These are phyloP conservation scores for Sceloporus undulatus DNA, from an alignment of 2,113 vertebrate genomes.

Conservation along the genomic window DNA sequence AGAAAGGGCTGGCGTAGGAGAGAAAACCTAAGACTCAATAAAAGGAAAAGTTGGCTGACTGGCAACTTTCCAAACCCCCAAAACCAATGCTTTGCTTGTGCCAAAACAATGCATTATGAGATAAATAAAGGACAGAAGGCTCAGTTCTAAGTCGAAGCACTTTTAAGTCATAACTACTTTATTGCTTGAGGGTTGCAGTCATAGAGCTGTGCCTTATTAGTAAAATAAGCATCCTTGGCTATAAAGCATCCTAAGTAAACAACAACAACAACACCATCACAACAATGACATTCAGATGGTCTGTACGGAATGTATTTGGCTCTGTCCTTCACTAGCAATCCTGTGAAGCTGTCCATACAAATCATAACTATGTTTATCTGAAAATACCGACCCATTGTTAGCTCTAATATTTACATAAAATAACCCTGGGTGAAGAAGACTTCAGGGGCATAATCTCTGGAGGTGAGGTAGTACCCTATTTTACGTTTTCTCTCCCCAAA, in stretches of 20 bases:
- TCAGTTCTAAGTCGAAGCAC: slow-evolving; percentile 72
- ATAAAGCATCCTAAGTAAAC: slow-evolving; percentile 38
- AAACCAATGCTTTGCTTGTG: slow-evolving; percentile 69
- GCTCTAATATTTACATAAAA: not conserved
- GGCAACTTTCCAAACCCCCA: slow-evolving; percentile 79
- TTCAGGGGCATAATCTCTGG: not conserved
- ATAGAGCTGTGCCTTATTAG: slow-evolving; percentile 52
- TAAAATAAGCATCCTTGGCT: slow-evolving; percentile 38
- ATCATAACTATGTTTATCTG: too few relatives aligned
- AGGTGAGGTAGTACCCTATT: not conserved
- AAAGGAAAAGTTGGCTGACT: slow-evolving; percentile 72
- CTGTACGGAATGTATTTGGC: too few relatives aligned
- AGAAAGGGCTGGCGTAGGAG: slow-evolving; percentile 38
- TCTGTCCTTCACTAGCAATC: not conserved
- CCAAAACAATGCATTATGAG: slow-evolving; percentile 78
- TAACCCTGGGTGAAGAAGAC: not conserved
- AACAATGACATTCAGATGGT: slow-evolving; percentile 9
- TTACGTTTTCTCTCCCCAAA: not conserved
- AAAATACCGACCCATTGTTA: not conserved
- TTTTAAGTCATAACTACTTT: slow-evolving; percentile 48
- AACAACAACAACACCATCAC: not conserved
- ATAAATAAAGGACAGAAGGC: slow-evolving; percentile 77
- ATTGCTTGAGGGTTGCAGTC: slow-evolving; percentile 64
- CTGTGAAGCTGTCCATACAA: not conserved
- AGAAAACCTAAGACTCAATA: slow-evolving; percentile 60